Conservation (phyloP, 1,140 invertebrate species). For the Danaus plexippus region DNA sequence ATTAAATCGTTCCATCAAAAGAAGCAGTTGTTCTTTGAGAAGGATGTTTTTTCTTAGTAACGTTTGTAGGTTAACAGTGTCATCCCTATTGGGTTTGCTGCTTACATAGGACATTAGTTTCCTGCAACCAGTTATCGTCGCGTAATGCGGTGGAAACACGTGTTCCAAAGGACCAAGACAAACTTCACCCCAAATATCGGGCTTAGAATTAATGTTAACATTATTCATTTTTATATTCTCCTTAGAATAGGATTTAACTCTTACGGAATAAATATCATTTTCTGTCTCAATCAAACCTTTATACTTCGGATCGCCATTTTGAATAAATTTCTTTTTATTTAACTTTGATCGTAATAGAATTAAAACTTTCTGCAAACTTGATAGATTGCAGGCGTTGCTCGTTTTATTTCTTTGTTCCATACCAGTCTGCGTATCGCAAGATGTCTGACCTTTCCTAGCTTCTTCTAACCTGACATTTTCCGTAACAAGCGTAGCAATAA, state of each 20-base stretch:
- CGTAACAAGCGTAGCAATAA: slow-evolving; percentile 41
- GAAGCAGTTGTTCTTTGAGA: slow-evolving; percentile 26
- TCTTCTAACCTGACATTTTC: slow-evolving; percentile 35
- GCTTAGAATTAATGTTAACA: slow-evolving; percentile 19
- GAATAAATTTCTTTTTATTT: slow-evolving; percentile 31
- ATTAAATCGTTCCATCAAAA: too few species aligned
- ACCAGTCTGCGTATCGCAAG: slow-evolving; percentile 3
- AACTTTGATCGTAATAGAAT: slow-evolving; percentile 44
- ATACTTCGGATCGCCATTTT: slow-evolving; percentile 27
- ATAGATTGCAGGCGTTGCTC: slow-evolving; percentile 13
- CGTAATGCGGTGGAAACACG: slow-evolving; percentile 54
- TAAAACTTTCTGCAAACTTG: slow-evolving; percentile 33
- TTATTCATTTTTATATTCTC: slow-evolving; percentile 23
- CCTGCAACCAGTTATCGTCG: slow-evolving; percentile 51
- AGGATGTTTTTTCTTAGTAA: slow-evolving; percentile 32
- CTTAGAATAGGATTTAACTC: slow-evolving; percentile 54
- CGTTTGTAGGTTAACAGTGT: slow-evolving; percentile 25
- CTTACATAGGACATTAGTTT: slow-evolving; percentile 36
- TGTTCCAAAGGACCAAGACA: slow-evolving; percentile 25
- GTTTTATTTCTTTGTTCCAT: slow-evolving; percentile 14
- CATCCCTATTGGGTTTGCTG: slow-evolving; percentile 12
- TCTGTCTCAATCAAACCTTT: slow-evolving; percentile 28
- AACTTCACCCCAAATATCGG: slow-evolving; percentile 47
- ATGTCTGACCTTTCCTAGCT: slow-evolving; percentile 10
- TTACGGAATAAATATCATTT: slow-evolving; percentile 23